These are phyloP conservation scores for Streblospio benedicti DNA, from an alignment of 1,140 invertebrate genomes.

Conservation along the genomic window DNA sequence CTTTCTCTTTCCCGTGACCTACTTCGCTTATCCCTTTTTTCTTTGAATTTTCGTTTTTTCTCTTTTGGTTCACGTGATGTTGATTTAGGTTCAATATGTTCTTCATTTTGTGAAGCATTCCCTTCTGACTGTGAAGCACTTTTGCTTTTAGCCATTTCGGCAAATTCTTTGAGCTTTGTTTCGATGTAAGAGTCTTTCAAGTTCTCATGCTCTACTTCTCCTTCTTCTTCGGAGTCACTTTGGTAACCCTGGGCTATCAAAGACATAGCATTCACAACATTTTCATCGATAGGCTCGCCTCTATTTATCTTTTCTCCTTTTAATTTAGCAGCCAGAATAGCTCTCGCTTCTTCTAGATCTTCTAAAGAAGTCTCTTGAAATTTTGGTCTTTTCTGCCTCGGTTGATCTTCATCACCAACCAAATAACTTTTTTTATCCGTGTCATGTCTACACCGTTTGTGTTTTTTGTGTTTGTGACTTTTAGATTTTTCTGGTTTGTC, in stretches of 20 bases:
- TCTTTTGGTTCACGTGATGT: too few relatives aligned
- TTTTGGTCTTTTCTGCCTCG: slow-evolving; percentile 14
- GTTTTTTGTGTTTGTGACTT: slow-evolving; percentile 33
- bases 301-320: slow-evolving; percentile 20
- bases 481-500: slow-evolving; percentile 24
- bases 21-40: too few relatives aligned
- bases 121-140: too few relatives aligned
- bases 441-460: slow-evolving; percentile 24
- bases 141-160: too few relatives aligned
- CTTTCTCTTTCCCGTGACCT: too few relatives aligned
- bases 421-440: slow-evolving; percentile 17
- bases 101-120: too few relatives aligned
- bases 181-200: too few relatives aligned
- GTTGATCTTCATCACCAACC: background rate
- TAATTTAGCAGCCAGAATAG: slow-evolving; percentile 29
- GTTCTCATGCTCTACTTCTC: slow-evolving; percentile 37
- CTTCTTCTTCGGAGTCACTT: slow-evolving; percentile 38
- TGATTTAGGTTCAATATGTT: too few relatives aligned
- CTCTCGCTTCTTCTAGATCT: slow-evolving; percentile 42
- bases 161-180: too few relatives aligned
- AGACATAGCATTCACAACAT: slow-evolving; percentile 32
- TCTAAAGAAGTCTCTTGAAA: slow-evolving; percentile 34
- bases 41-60: too few relatives aligned
- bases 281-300: slow-evolving; percentile 15
- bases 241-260: slow-evolving; percentile 40